Base-by-base conservation (phyloP, 2,888 invertebrate genomes). In the Cosmia trapezina region DNA sequence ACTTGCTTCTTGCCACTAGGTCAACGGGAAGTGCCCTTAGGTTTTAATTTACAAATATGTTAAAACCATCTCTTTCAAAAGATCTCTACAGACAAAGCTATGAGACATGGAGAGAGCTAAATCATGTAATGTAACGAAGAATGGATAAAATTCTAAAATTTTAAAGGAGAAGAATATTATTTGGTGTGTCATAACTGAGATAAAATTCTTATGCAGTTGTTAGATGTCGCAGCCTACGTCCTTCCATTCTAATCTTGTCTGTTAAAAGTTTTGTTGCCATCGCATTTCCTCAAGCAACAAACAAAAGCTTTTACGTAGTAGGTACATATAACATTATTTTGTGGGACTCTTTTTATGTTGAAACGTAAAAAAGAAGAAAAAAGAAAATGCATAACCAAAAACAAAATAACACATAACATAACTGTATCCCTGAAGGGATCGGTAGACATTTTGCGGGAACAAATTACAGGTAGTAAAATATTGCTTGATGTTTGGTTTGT, bases 191-290 rank as follows among this genome's bases (percentile, higher is more conserved):
- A 12, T 47, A 57, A 60, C 60, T 53, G 57, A 53, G 41, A 60
- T 67, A 54, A 65, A 75, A 65, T n/a, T 33, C 66, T 71, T 51
- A 76, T 80, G 82, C 71, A 71, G 59, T 72, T 72, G 62, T 56
- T 70, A 73, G 33, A 56, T 64, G 47, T 59, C 65, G 59, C 54
- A 47, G 63, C 70, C 68, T 49, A 47, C 60, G 45, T 63, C n/a
- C 43, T 68, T 60, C 41, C 45, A 22, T 66, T 66, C 70, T 76
- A 67, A 69, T 68, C 47, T 70, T 70, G 73, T 76, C 62, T 73
- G 60, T 71, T 63, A 70, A 76, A 84, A 78, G 83, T 82, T 72
- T 73, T 80, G 33, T 68, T 81, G 64, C 61, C 54, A 65, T 61
- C 72, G 77, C 65, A 76, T 70, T 76, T 80, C 60, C 43, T 70